Conservation (phyloP, 2,888 invertebrate species). For the Brachycybe producta region DNA sequence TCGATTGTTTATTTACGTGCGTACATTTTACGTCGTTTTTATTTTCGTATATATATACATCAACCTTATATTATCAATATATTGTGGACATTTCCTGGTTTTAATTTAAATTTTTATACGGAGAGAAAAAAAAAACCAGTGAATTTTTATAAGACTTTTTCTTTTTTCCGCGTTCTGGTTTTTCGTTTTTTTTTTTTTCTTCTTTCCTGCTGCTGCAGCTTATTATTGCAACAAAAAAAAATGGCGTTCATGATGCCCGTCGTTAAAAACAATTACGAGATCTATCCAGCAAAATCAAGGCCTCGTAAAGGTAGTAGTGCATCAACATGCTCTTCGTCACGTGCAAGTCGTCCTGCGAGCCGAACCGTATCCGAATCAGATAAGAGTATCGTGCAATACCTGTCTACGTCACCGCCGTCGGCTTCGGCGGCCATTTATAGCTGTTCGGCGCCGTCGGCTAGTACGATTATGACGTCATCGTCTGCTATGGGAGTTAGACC, state of each 20-base stretch:
- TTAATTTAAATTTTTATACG: too few species aligned
- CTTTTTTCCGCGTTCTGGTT: too few species aligned
- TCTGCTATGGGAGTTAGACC: too few species aligned
- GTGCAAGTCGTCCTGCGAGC: constrained; percentile 6
- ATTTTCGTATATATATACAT: not conserved
- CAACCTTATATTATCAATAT: too few species aligned
- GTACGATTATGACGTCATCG: constrained; percentile 36
- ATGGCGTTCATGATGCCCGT: constrained; percentile 96
- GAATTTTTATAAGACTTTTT: too few species aligned
- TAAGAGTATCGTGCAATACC: constrained; percentile 42
- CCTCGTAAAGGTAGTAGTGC: constrained; percentile 44
- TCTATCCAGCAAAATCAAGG: constrained; percentile 60
- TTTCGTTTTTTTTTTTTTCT: too few species aligned
- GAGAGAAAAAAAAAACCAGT: too few species aligned
- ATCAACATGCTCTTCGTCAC: not conserved
- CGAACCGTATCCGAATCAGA: constrained; percentile 52
- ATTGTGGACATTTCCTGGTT: too few species aligned
- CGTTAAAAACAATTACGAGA: constrained; percentile 84
- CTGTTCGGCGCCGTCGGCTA: constrained; percentile 18
- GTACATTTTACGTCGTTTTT: too few species aligned
- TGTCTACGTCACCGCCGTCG: constrained; percentile 49
- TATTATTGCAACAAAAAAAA: constrained; percentile 17
- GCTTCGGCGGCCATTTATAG: constrained; percentile 36
- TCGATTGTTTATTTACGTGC: not conserved
- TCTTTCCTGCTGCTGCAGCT: too few species aligned